Percentiles rank a stretch among this genome's conserved stretches.
Conservation (phyloP, 2,113 vertebrate species). For the Oostethus manadensis region DNA sequence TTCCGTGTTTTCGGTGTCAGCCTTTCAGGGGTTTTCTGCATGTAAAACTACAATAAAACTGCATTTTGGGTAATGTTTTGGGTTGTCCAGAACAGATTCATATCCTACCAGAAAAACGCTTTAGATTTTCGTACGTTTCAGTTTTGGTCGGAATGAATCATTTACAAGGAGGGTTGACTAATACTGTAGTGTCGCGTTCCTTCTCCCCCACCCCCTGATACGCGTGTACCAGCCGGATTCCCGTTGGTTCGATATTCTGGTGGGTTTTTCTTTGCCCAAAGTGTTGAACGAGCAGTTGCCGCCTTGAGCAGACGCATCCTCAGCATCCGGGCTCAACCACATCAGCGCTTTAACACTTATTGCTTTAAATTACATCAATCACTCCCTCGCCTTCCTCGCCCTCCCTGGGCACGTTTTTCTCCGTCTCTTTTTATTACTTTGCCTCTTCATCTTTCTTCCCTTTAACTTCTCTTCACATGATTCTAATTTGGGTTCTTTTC, state of each 20-base stretch:
- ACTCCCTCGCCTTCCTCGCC: conserved; percentile 51
- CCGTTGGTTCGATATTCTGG: conserved; percentile 30
- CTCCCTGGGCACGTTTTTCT: conserved; percentile 67
- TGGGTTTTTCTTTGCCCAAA: conserved; percentile 61
- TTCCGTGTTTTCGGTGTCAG: too few species aligned
- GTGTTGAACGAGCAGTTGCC: conserved; percentile 65
- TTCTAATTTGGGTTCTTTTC: conserved; percentile 62
- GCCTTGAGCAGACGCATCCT: conserved; percentile 56
- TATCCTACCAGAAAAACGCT: too few species aligned
- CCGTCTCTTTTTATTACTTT: conserved; percentile 71
- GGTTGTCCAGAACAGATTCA: too few species aligned
- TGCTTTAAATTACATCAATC: conserved; percentile 80
- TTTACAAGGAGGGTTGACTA: too few species aligned
- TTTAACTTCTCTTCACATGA: conserved; percentile 72
- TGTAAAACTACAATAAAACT: too few species aligned
- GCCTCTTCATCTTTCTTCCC: conserved; percentile 70
- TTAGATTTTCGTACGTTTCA: too few species aligned
- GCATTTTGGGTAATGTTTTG: too few species aligned
- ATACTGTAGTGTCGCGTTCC: neutral
- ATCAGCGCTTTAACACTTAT: conserved; percentile 74
- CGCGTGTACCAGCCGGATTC: conserved; percentile 53
- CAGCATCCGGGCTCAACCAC: conserved; percentile 63
- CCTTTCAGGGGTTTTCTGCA: too few species aligned
- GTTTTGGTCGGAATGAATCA: too few species aligned
- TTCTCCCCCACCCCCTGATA: conserved; percentile 3